These are phyloP conservation scores for Neodiprion pinetum DNA, from an alignment of 1,140 invertebrate species.

Conservation along the genomic window DNA sequence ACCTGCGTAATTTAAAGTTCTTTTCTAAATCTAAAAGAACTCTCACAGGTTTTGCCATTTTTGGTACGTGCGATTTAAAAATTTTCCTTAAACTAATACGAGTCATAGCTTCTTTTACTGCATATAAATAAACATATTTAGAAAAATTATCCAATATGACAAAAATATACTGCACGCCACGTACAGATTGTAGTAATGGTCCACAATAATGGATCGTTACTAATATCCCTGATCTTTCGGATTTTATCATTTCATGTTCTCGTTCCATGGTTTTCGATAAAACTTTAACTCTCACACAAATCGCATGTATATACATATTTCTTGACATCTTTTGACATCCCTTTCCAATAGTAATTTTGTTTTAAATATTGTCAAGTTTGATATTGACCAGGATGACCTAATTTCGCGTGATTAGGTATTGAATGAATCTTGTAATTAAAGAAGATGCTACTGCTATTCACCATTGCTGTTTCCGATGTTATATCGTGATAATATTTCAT, in stretches of 20 bases:
- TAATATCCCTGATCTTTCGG: conserved; percentile 23
- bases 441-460: too few species aligned
- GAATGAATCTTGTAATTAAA: too few species aligned
- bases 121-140: conserved; percentile 28
- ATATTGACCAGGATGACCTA: conserved; percentile 28
- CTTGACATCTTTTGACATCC: conserved; percentile 27
- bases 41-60: conserved; percentile 22
- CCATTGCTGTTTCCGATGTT: too few species aligned
- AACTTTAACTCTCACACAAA: conserved; percentile 28
- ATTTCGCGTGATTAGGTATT: conserved; percentile 15
- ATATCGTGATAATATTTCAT: too few species aligned
- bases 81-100: conserved; percentile 22
- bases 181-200: conserved; percentile 23
- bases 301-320: conserved; percentile 22
- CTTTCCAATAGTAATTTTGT: conserved; percentile 27
- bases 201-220: conserved; percentile 31
- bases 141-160: conserved; percentile 33
- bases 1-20: conserved; percentile 15
- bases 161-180: conserved; percentile 29
- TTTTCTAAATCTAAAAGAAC: conserved; percentile 22
- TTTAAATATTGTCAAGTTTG: conserved; percentile 25
- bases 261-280: conserved; percentile 23
- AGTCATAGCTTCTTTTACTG: conserved; percentile 23
- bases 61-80: conserved; percentile 19
- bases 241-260: conserved; percentile 13